Conservation (phyloP, 2,113 vertebrate genomes). For the Picathartes gymnocephalus region DNA sequence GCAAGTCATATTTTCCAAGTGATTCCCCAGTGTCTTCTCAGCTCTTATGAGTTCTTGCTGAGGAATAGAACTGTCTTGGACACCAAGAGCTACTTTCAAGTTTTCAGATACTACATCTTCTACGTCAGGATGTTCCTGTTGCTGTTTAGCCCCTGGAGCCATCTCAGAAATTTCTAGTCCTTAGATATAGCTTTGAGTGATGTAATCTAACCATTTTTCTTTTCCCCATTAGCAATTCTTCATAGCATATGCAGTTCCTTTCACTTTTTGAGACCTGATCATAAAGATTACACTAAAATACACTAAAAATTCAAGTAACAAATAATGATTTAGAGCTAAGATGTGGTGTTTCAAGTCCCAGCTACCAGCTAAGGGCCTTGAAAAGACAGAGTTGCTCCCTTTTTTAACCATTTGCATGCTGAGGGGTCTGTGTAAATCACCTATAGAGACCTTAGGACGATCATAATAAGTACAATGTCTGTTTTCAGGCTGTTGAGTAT, state of each 20-base stretch:
- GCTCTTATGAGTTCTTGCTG: constrained; percentile 51
- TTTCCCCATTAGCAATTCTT: not conserved
- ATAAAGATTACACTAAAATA: not conserved
- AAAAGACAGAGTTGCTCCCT: not conserved
- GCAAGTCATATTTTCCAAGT: constrained; percentile 67
- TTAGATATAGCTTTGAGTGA: not conserved
- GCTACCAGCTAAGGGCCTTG: not conserved
- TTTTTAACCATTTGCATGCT: not conserved
- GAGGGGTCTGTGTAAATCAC: not conserved
- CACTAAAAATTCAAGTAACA: not conserved
- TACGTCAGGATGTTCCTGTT: not conserved
- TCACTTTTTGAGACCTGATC: not conserved
- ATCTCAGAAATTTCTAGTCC: not conserved
- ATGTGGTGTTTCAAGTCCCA: not conserved
- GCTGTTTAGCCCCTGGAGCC: not conserved
- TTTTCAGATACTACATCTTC: not conserved
- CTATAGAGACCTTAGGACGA: not conserved
- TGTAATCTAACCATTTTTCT: not conserved
- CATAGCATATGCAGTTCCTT: not conserved
- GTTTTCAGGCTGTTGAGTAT: not conserved
- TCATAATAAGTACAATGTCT: not conserved
- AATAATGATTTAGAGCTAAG: not conserved
- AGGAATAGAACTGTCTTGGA: not conserved
- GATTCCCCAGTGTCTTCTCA: constrained; percentile 52
- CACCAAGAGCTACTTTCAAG: not conserved